Evolutionary conservation across 2,797 vertebrate species (phyloP).

Genomic region (Novumbra hubbsi): DNA sequence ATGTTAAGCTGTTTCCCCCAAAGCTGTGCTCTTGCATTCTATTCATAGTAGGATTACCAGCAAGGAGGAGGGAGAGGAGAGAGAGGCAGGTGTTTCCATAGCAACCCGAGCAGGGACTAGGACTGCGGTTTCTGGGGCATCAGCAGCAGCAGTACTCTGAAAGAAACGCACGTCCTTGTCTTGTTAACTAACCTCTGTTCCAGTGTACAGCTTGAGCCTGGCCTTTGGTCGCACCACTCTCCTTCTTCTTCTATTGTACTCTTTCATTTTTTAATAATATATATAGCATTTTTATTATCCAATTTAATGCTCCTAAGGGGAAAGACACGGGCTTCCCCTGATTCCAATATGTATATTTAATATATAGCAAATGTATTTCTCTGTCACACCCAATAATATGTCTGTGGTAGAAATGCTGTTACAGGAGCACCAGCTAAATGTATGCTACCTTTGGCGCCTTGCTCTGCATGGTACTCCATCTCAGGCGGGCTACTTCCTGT

Average conservation of each 20-base stretch:
- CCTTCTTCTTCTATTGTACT: not conserved
- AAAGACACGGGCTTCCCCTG: not conserved
- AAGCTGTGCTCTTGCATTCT: conserved; percentile 64
- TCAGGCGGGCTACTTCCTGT: not conserved
- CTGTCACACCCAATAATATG: not conserved
- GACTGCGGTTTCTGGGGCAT: not conserved
- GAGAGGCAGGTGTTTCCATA: conserved; percentile 66
- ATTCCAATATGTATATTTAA: not conserved
- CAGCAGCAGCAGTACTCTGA: not conserved
- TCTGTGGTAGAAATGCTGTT: not conserved
- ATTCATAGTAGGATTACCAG: conserved; percentile 70
- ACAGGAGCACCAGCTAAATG: not conserved
- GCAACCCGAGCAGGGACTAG: conserved; percentile 9
- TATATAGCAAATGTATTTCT: not conserved
- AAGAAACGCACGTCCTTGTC: not conserved
- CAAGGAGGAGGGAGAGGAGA: conserved; percentile 20
- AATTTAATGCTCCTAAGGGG: not conserved
- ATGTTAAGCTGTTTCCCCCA: conserved; percentile 57
- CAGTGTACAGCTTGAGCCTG: not conserved
- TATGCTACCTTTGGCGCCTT: not conserved
- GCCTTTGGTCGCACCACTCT: not conserved
- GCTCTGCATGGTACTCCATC: not conserved
- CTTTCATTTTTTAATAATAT: conserved; percentile 7
- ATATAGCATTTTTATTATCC: not conserved
- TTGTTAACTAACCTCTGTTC: not conserved